Evolutionary conservation across 2,113 vertebrate species (phyloP).

Genomic region (Salvelinus fontinalis): DNA sequence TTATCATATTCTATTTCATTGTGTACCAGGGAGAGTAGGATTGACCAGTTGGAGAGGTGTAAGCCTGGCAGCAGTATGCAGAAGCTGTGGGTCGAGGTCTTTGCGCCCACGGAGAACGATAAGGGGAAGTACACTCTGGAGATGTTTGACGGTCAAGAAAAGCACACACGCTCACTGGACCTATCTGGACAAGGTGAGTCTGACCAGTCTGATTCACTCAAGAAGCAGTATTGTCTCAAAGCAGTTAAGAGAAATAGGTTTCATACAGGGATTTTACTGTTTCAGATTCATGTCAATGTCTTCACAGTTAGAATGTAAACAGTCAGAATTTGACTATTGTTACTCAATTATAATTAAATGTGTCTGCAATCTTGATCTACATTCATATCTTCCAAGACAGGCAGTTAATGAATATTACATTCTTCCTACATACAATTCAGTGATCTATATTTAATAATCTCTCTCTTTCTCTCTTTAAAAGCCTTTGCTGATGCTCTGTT

Average conservation of each 20-base stretch:
- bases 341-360: background rate
- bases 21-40: conserved; percentile 78
- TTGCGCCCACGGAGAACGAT: conserved; percentile 84
- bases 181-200: conserved; percentile 85
- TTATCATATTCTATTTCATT: background rate
- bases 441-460: background rate
- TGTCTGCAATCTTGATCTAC: background rate
- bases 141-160: conserved; percentile 83
- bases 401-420: background rate
- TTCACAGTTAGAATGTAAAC: background rate
- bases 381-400: background rate
- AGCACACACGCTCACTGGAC: conserved; percentile 77
- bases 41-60: conserved; percentile 77
- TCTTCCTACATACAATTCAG: background rate
- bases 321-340: background rate
- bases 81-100: conserved; percentile 89
- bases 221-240: conserved; percentile 12
- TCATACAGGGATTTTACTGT: background rate
- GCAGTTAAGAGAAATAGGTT: background rate
- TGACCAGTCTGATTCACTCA: background rate
- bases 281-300: background rate
- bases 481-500: conserved; percentile 87
- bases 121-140: conserved; percentile 91
- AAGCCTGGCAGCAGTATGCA: conserved; percentile 82
- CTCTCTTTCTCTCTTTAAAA: conserved; percentile 49